A percentile compares a stretch with the other conserved stretches of the same genome.
Evolutionary conservation across 2,113 vertebrate genomes (phyloP).

Genomic region (Ammospiza nelsoni): DNA sequence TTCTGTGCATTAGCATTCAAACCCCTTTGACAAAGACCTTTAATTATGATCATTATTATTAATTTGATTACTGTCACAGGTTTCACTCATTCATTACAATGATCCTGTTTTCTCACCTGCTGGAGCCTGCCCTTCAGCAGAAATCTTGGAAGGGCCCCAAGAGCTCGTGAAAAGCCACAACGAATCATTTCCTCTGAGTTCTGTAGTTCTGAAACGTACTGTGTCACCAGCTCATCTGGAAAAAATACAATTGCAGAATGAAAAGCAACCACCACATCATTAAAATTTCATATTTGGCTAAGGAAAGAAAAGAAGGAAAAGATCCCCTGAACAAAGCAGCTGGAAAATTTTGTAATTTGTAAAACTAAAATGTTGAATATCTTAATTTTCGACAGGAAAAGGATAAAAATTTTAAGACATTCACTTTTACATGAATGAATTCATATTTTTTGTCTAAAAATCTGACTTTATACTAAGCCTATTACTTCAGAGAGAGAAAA

Average conservation of each 20-base stretch:
- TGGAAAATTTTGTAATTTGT: not conserved
- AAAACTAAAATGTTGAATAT: not conserved
- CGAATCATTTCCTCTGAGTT: slow-evolving; percentile 85
- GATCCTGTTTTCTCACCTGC: slow-evolving; percentile 77
- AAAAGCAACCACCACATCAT: not conserved
- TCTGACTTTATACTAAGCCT: not conserved
- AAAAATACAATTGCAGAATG: not conserved
- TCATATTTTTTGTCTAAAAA: not conserved
- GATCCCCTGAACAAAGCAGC: not conserved
- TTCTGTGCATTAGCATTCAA: slow-evolving; percentile 1
- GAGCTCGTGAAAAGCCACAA: slow-evolving; percentile 88
- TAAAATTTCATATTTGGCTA: not conserved
- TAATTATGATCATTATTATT: slow-evolving; percentile 7
- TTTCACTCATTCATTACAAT: not conserved
- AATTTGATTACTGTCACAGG: not conserved
- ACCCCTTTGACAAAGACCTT: not conserved
- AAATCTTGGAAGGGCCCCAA: slow-evolving; percentile 87
- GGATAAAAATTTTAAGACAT: not conserved
- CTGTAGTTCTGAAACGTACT: slow-evolving; percentile 81
- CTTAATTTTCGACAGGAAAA: not conserved
- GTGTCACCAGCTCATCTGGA: slow-evolving; percentile 81
- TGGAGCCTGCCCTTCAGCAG: slow-evolving; percentile 83
- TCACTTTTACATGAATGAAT: not conserved
- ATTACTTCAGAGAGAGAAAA: not conserved
- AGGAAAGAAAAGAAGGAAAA: not conserved